A percentile compares a stretch with the other conserved stretches of the same genome.
Evolutionary conservation across 2,888 invertebrate genomes (phyloP).

Genomic region (Eristalinus sepulchralis): DNA sequence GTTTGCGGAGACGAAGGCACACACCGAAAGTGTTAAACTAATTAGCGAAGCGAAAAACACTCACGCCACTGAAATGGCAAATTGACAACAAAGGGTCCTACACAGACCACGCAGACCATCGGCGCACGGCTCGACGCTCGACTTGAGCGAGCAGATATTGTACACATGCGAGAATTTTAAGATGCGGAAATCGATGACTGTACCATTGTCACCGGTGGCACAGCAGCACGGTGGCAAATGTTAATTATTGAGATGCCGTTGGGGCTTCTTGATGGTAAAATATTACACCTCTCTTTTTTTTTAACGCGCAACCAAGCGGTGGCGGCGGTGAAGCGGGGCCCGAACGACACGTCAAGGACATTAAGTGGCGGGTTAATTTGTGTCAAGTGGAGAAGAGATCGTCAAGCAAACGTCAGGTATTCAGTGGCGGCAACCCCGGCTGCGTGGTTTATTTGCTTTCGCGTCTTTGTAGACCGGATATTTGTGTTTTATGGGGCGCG

Average conservation of each 20-base stretch:
- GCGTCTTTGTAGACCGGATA: constrained; percentile 14
- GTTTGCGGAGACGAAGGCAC: constrained; percentile 8
- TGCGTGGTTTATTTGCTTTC: neutral
- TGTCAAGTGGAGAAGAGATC: constrained; percentile 15
- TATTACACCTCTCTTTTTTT: constrained; percentile 4
- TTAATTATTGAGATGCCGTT: constrained; percentile 35
- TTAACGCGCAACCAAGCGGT: neutral
- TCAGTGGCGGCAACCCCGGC: neutral
- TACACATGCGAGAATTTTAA: constrained; percentile 30
- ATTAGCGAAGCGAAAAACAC: constrained; percentile 43
- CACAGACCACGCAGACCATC: constrained; percentile 16
- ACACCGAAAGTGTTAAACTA: constrained; percentile 59
- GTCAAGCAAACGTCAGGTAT: constrained; percentile 1
- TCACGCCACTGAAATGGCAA: constrained; percentile 27
- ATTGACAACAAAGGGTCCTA: constrained; percentile 46
- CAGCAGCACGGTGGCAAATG: constrained; percentile 34
- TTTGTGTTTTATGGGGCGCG: constrained; percentile 19
- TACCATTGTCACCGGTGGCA: constrained; percentile 26
- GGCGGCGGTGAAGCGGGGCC: neutral
- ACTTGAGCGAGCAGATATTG: neutral
- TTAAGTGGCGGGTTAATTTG: neutral
- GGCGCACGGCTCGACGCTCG: neutral
- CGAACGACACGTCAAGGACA: constrained; percentile 16
- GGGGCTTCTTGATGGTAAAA: constrained; percentile 4
- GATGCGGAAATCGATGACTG: constrained; percentile 32